A percentile compares a stretch with the other conserved stretches of the same genome.
Conservation (phyloP, 2,113 vertebrate species). For the Rhineura floridana region DNA sequence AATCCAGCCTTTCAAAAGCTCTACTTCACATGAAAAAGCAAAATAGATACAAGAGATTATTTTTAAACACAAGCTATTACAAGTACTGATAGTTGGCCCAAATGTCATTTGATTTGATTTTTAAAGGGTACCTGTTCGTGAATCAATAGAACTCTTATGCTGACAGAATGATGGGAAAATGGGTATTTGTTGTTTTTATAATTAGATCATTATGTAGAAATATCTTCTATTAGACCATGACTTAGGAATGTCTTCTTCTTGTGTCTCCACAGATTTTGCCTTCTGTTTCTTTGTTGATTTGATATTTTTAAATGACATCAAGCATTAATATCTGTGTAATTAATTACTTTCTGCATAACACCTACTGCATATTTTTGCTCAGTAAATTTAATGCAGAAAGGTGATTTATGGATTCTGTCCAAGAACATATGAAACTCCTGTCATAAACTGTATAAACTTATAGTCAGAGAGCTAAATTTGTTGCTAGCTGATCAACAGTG, state of each 20-base stretch:
- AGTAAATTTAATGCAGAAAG: constrained; percentile 36
- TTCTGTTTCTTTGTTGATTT: constrained; percentile 7
- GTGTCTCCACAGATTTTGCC: constrained; percentile 3
- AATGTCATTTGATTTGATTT: neutral
- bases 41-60: neutral
- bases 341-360: constrained; percentile 37
- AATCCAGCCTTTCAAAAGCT: neutral
- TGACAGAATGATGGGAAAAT: neutral
- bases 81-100: neutral
- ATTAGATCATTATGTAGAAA: constrained; percentile 14
- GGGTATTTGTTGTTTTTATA: neutral
- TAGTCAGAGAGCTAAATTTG: constrained; percentile 40
- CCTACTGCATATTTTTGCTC: constrained; percentile 15
- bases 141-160: neutral
- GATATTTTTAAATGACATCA: constrained; percentile 33
- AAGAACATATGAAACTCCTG: constrained; percentile 43
- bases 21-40: constrained; percentile 31
- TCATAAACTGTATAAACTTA: neutral
- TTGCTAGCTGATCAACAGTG: constrained; percentile 43
- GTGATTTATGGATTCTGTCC: constrained; percentile 38
- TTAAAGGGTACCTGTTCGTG: constrained; percentile 7
- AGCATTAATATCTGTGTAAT: constrained; percentile 22
- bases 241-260: constrained; percentile 22
- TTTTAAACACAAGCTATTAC: neutral
- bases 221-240: neutral